Conservation (phyloP, 2,797 vertebrate species). For the Hoplostethus mediterraneus region DNA sequence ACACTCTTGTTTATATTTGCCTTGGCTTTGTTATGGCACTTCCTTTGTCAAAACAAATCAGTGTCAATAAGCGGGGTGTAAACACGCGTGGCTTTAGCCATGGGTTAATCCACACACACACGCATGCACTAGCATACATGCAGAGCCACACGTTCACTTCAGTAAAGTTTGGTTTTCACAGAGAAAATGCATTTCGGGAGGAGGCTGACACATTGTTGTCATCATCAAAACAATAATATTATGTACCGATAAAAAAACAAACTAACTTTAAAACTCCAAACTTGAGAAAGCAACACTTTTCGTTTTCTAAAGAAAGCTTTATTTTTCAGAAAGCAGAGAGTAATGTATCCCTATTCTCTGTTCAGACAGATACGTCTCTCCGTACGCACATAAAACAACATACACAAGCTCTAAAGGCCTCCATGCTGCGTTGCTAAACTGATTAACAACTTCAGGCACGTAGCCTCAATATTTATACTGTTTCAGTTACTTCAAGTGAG, state of each 20-base stretch:
- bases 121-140: neutral
- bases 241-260: slow-evolving; percentile 19
- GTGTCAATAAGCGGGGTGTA: slow-evolving; percentile 61
- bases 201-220: slow-evolving; percentile 39
- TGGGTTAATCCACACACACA: slow-evolving; percentile 63
- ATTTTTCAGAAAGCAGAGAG: slow-evolving; percentile 19
- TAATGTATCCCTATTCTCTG: slow-evolving; percentile 18
- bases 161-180: slow-evolving; percentile 9
- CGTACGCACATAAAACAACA: slow-evolving; percentile 31
- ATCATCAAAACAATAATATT: slow-evolving; percentile 18
- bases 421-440: slow-evolving; percentile 61
- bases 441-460: slow-evolving; percentile 74
- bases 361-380: slow-evolving; percentile 14
- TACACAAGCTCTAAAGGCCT: slow-evolving; percentile 21
- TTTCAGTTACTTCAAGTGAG: slow-evolving; percentile 73
- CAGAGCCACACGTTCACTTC: neutral
- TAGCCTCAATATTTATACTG: slow-evolving; percentile 78
- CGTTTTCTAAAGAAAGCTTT: neutral
- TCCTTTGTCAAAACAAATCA: slow-evolving; percentile 78
- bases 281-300: slow-evolving; percentile 13
- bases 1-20: slow-evolving; percentile 68
- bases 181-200: neutral
- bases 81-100: slow-evolving; percentile 67
- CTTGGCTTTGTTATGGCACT: slow-evolving; percentile 71
- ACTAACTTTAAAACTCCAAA: slow-evolving; percentile 8